Conservation (phyloP, 2,797 vertebrate genomes). For the Eulemur albifrons region DNA sequence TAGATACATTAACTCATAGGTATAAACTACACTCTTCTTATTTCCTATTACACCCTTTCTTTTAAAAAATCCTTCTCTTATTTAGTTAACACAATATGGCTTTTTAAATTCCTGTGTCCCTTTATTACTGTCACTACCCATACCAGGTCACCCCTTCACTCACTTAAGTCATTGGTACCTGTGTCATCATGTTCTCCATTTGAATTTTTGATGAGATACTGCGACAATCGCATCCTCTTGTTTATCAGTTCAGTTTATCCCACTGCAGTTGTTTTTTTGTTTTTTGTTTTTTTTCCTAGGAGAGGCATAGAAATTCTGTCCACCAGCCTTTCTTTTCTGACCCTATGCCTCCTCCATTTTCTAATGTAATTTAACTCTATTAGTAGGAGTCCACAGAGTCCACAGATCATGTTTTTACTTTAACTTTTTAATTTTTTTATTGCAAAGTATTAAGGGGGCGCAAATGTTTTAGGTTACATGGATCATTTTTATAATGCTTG, state of each 20-base stretch:
- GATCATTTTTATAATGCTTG: no score
- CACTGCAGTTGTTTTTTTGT: neutral
- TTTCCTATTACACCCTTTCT: rapidly evolving
- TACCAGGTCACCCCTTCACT: neutral
- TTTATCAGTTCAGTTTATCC: neutral
- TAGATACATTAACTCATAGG: neutral
- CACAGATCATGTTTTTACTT: neutral
- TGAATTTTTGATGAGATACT: neutral
- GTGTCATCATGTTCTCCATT: neutral
- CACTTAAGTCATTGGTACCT: neutral
- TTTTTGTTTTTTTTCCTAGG: no score
- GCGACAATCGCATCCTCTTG: neutral
- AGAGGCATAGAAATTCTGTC: neutral
- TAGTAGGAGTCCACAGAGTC: neutral
- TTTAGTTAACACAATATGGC: neutral
- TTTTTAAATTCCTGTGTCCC: neutral
- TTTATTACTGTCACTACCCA: neutral
- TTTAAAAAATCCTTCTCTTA: neutral
- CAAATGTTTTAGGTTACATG: no score
- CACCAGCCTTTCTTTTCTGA: neutral
- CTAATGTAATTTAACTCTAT: neutral
- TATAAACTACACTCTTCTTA: neutral
- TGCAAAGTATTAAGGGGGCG: no score
- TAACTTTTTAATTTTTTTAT: neutral
- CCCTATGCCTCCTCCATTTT: neutral